A percentile compares a stretch with the other conserved stretches of the same genome.
phyloP scores from a whole-genome alignment of 1,140 invertebrate genomes.

The Linepithema humile region DNA sequence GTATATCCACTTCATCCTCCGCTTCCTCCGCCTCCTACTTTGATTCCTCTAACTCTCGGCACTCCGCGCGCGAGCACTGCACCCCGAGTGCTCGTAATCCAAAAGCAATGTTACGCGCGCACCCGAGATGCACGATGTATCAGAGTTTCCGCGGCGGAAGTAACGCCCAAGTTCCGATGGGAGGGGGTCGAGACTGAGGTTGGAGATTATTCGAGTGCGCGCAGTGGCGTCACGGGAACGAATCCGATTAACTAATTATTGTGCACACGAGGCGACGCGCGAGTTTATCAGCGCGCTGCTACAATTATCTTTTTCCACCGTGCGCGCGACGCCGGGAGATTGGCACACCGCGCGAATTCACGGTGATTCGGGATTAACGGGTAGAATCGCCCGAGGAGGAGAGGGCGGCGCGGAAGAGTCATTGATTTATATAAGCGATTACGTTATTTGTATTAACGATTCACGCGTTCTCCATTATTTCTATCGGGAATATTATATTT shows the following conservation, averaged over 20 bases:
- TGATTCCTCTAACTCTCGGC: slow-evolving; percentile 46
- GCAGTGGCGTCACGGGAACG: neutral
- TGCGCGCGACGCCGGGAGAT: neutral
- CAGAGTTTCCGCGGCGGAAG: slow-evolving; percentile 55
- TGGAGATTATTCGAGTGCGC: slow-evolving; percentile 21
- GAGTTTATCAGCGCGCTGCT: slow-evolving; percentile 15
- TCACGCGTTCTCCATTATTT: slow-evolving; percentile 50
- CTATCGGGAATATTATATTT: slow-evolving; percentile 56
- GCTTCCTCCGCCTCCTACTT: slow-evolving; percentile 10
- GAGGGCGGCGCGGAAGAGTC: neutral
- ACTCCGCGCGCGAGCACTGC: neutral
- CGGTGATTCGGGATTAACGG: slow-evolving; percentile 41
- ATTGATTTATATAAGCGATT: slow-evolving; percentile 45
- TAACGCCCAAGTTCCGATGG: slow-evolving; percentile 34
- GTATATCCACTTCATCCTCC: slow-evolving; percentile 40
- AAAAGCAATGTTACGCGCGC: slow-evolving; percentile 53
- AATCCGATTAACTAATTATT: slow-evolving; percentile 53
- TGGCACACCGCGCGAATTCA: slow-evolving; percentile 10
- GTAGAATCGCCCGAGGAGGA: neutral
- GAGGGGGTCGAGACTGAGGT: neutral
- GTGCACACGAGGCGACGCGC: slow-evolving; percentile 9
- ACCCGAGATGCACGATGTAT: slow-evolving; percentile 51
- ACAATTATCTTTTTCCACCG: slow-evolving; percentile 5
- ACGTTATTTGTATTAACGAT: slow-evolving; percentile 52
- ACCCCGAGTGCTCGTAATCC: slow-evolving; percentile 66